A percentile compares a stretch with the other conserved stretches of the same genome.
These are phyloP conservation scores for Andinoacara biseriatus DNA, from an alignment of 2,113 vertebrate genomes.

Conservation along the genomic window DNA sequence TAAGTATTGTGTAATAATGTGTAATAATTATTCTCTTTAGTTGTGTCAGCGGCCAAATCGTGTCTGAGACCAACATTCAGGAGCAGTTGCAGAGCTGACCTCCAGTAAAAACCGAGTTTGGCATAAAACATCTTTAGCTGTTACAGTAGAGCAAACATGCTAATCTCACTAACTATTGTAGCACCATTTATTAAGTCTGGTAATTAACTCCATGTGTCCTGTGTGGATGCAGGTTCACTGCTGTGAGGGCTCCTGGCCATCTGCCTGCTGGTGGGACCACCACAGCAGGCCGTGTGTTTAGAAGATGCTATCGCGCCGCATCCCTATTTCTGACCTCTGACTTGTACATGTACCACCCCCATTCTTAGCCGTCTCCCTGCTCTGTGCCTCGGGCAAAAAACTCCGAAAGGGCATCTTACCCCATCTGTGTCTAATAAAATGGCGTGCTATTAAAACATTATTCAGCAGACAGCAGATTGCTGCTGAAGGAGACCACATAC, in stretches of 20 bases:
- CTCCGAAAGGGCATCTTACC: slow-evolving; percentile 19
- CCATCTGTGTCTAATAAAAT: slow-evolving; percentile 47
- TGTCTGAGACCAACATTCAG: background rate
- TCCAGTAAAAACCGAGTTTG: background rate
- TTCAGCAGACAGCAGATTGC: slow-evolving; percentile 72
- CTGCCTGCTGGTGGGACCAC: slow-evolving; percentile 57
- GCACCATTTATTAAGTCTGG: background rate
- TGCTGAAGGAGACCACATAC: slow-evolving; percentile 57
- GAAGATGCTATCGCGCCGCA: slow-evolving; percentile 33
- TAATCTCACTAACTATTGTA: background rate
- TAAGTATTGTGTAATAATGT: background rate
- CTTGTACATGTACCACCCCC: slow-evolving; percentile 24
- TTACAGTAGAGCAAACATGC: background rate
- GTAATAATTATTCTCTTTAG: background rate
- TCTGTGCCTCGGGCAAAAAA: background rate
- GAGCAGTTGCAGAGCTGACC: background rate
- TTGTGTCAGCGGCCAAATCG: background rate
- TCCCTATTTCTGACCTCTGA: slow-evolving; percentile 13
- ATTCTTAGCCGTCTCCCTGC: background rate
- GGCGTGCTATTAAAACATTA: slow-evolving; percentile 59
- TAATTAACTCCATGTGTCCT: background rate
- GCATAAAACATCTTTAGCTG: background rate
- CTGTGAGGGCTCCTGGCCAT: slow-evolving; percentile 35
- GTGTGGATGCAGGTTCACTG: background rate
- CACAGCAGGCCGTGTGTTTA: slow-evolving; percentile 14